Percentiles rank a stretch among this genome's conserved stretches.
These are phyloP conservation scores for Apostichopus japonicus DNA, from an alignment of 35 echinoderm and acorn worm genomes.

Conservation along the genomic window DNA sequence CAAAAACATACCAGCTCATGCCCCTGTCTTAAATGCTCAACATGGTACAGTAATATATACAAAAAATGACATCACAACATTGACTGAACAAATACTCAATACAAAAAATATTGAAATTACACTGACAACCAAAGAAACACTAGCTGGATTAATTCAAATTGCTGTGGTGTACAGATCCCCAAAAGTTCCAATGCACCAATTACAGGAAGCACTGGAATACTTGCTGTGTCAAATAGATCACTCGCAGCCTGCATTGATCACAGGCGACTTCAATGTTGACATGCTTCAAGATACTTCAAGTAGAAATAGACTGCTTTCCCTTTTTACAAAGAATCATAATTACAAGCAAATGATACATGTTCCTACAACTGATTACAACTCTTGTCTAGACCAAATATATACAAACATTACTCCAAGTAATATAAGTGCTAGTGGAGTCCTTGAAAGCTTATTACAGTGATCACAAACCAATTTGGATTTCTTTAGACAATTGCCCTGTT, in stretches of 20 bases:
- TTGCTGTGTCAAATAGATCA: not conserved
- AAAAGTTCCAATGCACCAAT: not conserved
- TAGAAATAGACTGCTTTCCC: not conserved
- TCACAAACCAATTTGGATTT: too few relatives aligned
- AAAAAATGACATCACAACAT: not conserved
- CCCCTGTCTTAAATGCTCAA: not conserved
- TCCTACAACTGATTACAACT: constrained; percentile 9
- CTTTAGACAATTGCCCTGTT: too few relatives aligned
- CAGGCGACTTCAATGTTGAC: not conserved
- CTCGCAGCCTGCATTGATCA: not conserved
- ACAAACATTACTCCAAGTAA: not conserved
- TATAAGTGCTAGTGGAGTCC: too few relatives aligned
- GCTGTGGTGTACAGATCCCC: constrained; percentile 18
- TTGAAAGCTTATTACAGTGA: too few relatives aligned
- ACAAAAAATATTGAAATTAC: constrained; percentile 46
- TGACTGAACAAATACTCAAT: not conserved
- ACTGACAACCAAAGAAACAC: not conserved
- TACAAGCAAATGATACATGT: constrained; percentile 17
- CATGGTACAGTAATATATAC: constrained; percentile 30
- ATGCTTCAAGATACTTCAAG: constrained; percentile 7
- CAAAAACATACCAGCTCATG: constrained; percentile 4
- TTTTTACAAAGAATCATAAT: not conserved
- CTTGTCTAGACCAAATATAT: constrained; percentile 45
- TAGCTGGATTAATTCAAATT: constrained; percentile 3
- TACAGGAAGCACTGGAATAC: not conserved